phyloP scores from a whole-genome alignment of 2,888 invertebrate species.

The Drosophila paranaensis region DNA sequence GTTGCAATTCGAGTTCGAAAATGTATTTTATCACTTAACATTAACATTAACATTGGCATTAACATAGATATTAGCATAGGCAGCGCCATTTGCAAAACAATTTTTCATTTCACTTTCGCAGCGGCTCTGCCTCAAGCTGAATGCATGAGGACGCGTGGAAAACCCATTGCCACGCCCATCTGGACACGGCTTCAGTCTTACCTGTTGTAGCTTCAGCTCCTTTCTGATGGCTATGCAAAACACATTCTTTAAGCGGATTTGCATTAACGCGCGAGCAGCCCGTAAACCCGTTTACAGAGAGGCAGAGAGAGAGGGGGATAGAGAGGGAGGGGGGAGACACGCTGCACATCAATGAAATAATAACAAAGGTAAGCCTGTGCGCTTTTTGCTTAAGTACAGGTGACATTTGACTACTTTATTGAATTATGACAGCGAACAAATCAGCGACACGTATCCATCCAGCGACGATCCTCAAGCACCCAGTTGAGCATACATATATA shows the following conservation, averaged over 20 bases:
- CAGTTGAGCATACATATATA: slow-evolving; percentile 22
- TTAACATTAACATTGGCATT: not conserved
- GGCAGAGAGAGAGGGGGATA: no score
- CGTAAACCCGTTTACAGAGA: slow-evolving; percentile 53
- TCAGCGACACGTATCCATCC: slow-evolving; percentile 66
- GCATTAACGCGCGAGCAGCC: slow-evolving; percentile 45
- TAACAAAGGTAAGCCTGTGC: slow-evolving; percentile 52
- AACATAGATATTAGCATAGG: slow-evolving; percentile 7
- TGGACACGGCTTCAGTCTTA: not conserved
- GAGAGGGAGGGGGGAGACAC: no score
- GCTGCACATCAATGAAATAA: slow-evolving; percentile 32
- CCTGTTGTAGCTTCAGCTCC: not conserved
- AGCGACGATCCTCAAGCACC: slow-evolving; percentile 21
- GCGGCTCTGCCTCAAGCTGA: not conserved
- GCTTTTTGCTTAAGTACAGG: slow-evolving; percentile 64
- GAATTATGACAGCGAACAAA: slow-evolving; percentile 83
- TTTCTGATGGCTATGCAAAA: slow-evolving; percentile 24
- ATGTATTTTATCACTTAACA: not conserved
- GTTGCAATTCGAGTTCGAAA: not conserved
- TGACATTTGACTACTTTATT: slow-evolving; percentile 82
- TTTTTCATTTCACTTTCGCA: slow-evolving; percentile 5
- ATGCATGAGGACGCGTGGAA: slow-evolving; percentile 7
- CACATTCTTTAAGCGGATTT: slow-evolving; percentile 66
- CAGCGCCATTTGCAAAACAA: slow-evolving; percentile 13
- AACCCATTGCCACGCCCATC: not conserved